Percentiles rank a stretch among this genome's conserved stretches.
Evolutionary conservation across 2,888 invertebrate species (phyloP).

Genomic region (Apoda limacodes): DNA sequence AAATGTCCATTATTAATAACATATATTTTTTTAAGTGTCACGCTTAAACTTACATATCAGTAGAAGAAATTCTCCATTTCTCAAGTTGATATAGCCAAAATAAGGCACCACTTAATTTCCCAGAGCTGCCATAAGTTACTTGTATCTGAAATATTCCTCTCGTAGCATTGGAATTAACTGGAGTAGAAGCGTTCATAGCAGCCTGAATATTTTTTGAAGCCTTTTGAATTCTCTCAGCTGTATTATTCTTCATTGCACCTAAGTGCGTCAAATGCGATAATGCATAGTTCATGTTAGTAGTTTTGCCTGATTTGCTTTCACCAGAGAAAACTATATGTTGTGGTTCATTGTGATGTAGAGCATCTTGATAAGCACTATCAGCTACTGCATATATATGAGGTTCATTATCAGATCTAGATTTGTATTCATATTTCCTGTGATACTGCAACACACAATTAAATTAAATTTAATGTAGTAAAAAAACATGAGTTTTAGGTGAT

Average conservation of each 20-base stretch:
- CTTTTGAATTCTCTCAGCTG: slow-evolving; percentile 73
- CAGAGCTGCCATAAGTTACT: slow-evolving; percentile 84
- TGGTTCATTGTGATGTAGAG: slow-evolving; percentile 86
- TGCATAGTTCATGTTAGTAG: slow-evolving; percentile 83
- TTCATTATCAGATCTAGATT: slow-evolving; percentile 88
- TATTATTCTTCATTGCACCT: slow-evolving; percentile 79
- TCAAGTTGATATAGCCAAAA: slow-evolving; percentile 90
- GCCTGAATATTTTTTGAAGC: slow-evolving; percentile 80
- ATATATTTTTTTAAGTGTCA: slow-evolving; percentile 4
- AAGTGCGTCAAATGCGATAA: slow-evolving; percentile 85
- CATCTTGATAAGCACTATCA: slow-evolving; percentile 91
- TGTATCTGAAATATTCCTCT: slow-evolving; percentile 84
- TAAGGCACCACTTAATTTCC: slow-evolving; percentile 90
- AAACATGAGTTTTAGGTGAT: no score
- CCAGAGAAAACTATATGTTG: slow-evolving; percentile 91
- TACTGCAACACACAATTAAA: slow-evolving; percentile 77
- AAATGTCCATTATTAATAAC: slow-evolving; percentile 8
- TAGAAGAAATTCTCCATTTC: slow-evolving; percentile 87
- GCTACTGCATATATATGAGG: slow-evolving; percentile 93
- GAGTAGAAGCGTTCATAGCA: slow-evolving; percentile 87
- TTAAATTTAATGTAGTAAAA: no score
- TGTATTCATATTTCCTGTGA: slow-evolving; percentile 83
- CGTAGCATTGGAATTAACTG: slow-evolving; percentile 87
- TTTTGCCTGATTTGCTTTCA: slow-evolving; percentile 93
- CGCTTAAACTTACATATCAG: slow-evolving; percentile 73